Evolutionary conservation across 1,140 invertebrate species (phyloP), one percentile per base, ranked within the genome.

Genomic region (Heterodera schachtii): DNA sequence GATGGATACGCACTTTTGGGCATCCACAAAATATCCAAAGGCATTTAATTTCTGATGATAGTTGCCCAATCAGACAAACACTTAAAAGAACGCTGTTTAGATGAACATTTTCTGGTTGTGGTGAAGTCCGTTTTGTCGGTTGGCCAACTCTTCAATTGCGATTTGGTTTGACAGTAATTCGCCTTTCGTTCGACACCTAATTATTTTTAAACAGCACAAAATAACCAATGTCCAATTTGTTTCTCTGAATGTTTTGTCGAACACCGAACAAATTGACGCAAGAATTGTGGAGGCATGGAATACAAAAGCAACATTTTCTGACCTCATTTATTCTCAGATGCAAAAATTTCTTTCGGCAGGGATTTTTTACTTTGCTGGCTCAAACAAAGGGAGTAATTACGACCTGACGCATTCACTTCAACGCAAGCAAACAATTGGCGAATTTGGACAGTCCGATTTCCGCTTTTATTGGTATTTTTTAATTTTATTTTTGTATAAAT

Each of bases 321-420:
- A 3, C 1, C 1, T 19, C 57, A 49, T 79, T 47, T 19, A 64
- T 47, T 16, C 90, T 73, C 67, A 89, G 88, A 64, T 89, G 8
- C 89, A 90, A 86, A 82, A 86, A 16, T 74, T 89, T 41, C 73
- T 89, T n/a, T 88, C 88, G 49, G 83, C 87, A n/a, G 89, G 88
- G 73, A 88, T 82, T 75, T 89, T 89, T 79, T 89, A 90, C 76
- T 89, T 90, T 82, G 83, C 88, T 31, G 78, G 66, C 41, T 86
- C 89, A 47, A 43, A 46, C 47, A 75, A 70, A 73, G 64, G 75
- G 9, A 75, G 75, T 4, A 84, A 79, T 11, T 90, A 82, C 73
- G 86, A 89, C 81, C 77, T 89, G 41, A 89, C 89, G 19, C 75
- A 81, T 3, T 89, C 82, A 19, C 71, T 83, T 19, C 88, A 90